phyloP scores from a whole-genome alignment of 2,888 invertebrate genomes.

The Gnatocerus cornutus region DNA sequence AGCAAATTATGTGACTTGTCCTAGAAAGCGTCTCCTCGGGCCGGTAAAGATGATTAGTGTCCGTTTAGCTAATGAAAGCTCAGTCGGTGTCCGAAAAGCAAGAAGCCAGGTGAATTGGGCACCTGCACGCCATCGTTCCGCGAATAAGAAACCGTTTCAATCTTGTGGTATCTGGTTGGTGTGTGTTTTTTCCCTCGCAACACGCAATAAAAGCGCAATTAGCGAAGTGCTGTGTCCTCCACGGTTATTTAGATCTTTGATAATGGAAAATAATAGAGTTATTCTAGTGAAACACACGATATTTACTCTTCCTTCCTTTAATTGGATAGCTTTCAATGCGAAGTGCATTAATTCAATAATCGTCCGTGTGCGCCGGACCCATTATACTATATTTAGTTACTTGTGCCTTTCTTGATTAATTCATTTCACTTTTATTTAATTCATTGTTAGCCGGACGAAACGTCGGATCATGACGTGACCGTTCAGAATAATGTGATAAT shows the following conservation, averaged over 20 bases:
- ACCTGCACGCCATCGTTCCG: slow-evolving; percentile 33
- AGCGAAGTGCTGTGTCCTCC: slow-evolving; percentile 69
- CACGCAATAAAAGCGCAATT: slow-evolving; percentile 68
- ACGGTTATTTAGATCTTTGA: slow-evolving; percentile 70
- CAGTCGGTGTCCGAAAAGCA: no score
- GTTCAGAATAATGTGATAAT: slow-evolving; percentile 49
- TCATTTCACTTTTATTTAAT: slow-evolving; percentile 51
- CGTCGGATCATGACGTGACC: slow-evolving; percentile 46
- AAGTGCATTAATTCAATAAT: slow-evolving; percentile 49
- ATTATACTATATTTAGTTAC: slow-evolving; percentile 43
- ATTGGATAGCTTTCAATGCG: slow-evolving; percentile 59
- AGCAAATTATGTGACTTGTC: no score
- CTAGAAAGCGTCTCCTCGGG: no score
- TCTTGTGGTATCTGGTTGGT: slow-evolving; percentile 39
- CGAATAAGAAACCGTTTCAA: slow-evolving; percentile 37
- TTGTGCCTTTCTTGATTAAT: slow-evolving; percentile 45
- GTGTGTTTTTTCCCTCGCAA: slow-evolving; percentile 51
- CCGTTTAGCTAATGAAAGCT: no score
- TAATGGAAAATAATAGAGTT: slow-evolving; percentile 69
- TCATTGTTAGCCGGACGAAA: slow-evolving; percentile 44
- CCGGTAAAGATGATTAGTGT: no score
- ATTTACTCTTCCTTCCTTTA: slow-evolving; percentile 67
- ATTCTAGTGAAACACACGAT: slow-evolving; percentile 68
- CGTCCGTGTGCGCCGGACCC: slow-evolving; percentile 41
- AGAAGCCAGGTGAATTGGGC: slow-evolving; percentile 35